Evolutionary conservation across 2,888 invertebrate species (phyloP), one percentile per base, ranked within the genome.

Genomic region (Caenorhabditis sp.): DNA sequence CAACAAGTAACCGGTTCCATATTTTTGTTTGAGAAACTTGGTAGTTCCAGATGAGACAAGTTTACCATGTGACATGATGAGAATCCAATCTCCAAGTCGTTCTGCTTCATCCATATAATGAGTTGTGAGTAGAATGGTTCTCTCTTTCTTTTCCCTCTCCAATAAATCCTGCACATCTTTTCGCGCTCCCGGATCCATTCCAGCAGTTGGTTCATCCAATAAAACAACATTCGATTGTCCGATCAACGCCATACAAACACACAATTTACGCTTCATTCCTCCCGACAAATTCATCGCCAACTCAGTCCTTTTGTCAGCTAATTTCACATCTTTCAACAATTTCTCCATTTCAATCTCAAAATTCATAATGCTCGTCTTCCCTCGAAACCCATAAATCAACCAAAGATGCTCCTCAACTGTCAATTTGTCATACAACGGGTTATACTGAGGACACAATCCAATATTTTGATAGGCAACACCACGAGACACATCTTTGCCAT

Each of bases 91-190:
- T 8, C 85, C 87, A 21, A 87, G 70, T 14, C 76, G 63, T 67
- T 87, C 86, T 0, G 86, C 86, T 71, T 86, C 86, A 64, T 87
- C 84, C 85, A 87, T 86, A 63, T 64, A 63, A 56, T 54, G 63
- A 17, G 63, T 63, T 56, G 63, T 54, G 14, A 54, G 27, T 1
- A 63, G 36, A 26, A 63, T 54, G 14, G 63, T 38, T 56, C 54
- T 53, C 3, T 17, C 25, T 10, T 53, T 58, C 64, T 83, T 83
- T 43, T 77, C 69, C 36, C 58, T 63, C 64, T 83, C 74, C 63
- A 83, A 52, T 36, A 83, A 49, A 52, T 62, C 60, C 57, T 75
- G 62, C 20, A 83, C 69, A 36, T 83, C 78, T 26, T 74, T 58
- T 23, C 78, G 61, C 7, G 78, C 78, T 4, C 60, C 71, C 8